Evolutionary conservation across 1,140 invertebrate genomes (phyloP).

Genomic region (Phymorhynchus buccinoides): DNA sequence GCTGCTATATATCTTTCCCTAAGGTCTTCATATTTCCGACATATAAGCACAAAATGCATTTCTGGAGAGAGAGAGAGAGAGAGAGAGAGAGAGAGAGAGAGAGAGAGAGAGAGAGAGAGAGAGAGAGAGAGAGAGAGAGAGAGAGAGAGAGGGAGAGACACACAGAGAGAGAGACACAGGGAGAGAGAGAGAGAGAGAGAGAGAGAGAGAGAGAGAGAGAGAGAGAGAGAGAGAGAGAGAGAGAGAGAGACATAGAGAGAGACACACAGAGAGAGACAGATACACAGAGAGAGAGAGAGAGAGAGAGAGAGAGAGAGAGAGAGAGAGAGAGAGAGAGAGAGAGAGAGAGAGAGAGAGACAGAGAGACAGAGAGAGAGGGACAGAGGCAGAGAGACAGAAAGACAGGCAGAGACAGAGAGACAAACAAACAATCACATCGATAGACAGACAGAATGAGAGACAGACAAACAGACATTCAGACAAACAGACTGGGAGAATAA

Average conservation of each 20-base stretch:
- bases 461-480: background rate
- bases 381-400: too few relatives aligned
- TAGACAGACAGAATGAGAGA: too few relatives aligned
- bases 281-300: too few relatives aligned
- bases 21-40: too few relatives aligned
- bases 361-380: background rate
- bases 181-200: background rate
- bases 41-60: too few relatives aligned
- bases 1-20: too few relatives aligned
- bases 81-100: too few relatives aligned
- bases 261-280: too few relatives aligned
- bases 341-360: background rate
- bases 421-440: too few relatives aligned
- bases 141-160: background rate
- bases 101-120: constrained; percentile 3
- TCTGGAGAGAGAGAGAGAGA: too few relatives aligned
- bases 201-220: background rate
- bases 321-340: background rate
- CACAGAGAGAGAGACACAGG: background rate
- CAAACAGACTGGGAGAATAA: background rate
- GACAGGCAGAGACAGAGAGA: too few relatives aligned
- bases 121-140: background rate
- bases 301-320: background rate
- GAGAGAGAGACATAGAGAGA: too few relatives aligned
- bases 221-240: background rate